Conservation (phyloP, 2,797 vertebrate genomes). For the Dendrocincla fuliginosa region DNA sequence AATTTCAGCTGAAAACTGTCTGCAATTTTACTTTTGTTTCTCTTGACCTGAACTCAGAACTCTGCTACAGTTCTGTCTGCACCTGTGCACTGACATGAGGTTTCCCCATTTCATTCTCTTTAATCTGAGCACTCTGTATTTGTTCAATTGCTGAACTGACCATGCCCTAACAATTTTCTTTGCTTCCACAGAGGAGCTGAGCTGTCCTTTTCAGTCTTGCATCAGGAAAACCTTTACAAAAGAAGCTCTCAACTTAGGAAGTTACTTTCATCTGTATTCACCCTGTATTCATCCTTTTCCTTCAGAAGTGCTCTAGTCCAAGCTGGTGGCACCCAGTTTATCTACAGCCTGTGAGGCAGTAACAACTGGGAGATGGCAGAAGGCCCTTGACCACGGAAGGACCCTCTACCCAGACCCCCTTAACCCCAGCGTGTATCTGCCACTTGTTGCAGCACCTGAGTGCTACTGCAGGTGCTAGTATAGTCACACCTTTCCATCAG, state of each 20-base stretch:
- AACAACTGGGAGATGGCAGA: not conserved
- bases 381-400: accelerated
- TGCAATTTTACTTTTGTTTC: not conserved
- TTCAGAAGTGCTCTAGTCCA: not conserved
- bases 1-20: not conserved
- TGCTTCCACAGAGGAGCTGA: not conserved
- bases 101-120: not conserved
- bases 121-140: not conserved
- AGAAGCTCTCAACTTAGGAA: not conserved
- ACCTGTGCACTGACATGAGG: not conserved
- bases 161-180: not conserved
- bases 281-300: not conserved
- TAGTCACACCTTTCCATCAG: not conserved
- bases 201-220: not conserved
- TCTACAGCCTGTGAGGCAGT: not conserved
- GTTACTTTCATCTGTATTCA: not conserved
- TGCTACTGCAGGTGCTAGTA: not conserved
- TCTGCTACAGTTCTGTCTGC: not conserved
- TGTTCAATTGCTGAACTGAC: not conserved
- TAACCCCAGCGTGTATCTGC: not conserved
- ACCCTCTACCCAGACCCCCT: not conserved
- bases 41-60: not conserved
- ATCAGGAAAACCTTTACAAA: not conserved
- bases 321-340: not conserved
- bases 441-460: not conserved